These are phyloP conservation scores for Zenarchopterus dispar DNA, from an alignment of 2,797 vertebrate species.

Conservation along the genomic window DNA sequence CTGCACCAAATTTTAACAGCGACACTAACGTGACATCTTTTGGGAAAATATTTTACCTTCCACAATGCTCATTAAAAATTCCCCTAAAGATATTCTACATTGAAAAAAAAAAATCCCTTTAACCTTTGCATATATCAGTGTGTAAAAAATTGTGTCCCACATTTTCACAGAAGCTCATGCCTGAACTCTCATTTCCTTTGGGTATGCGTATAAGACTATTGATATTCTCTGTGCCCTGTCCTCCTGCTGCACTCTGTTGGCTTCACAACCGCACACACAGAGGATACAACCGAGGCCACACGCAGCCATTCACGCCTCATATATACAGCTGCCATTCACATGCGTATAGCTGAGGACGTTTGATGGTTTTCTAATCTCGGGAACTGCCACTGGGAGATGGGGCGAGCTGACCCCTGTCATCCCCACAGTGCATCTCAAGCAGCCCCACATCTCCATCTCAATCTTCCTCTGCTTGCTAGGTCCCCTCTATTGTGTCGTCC, in stretches of 20 bases:
- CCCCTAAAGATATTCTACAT: not conserved
- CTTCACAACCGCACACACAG: constrained; percentile 47
- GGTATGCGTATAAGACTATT: constrained; percentile 48
- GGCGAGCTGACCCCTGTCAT: constrained; percentile 75
- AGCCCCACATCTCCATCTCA: constrained; percentile 77
- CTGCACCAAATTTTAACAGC: not conserved
- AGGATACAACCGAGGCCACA: constrained; percentile 65
- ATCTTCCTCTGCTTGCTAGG: constrained; percentile 60
- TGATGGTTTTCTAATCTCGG: constrained; percentile 82
- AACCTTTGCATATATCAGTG: not conserved
- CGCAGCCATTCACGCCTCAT: constrained; percentile 65
- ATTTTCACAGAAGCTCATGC: constrained; percentile 7
- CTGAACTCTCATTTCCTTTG: constrained; percentile 45
- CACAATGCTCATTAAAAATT: not conserved
- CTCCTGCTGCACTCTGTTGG: constrained; percentile 23
- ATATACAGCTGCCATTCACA: constrained; percentile 79
- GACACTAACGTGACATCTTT: not conserved
- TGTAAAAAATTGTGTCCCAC: constrained; percentile 1
- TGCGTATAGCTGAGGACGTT: constrained; percentile 71
- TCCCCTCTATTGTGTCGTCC: constrained; percentile 65
- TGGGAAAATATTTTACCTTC: not conserved
- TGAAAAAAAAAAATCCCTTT: not conserved
- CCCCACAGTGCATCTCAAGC: constrained; percentile 75
- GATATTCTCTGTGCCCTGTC: constrained; percentile 54
- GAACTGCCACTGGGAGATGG: constrained; percentile 75